Base-by-base conservation (phyloP, 92 coral and sea anemone species). In the Parazoanthus darwini region DNA sequence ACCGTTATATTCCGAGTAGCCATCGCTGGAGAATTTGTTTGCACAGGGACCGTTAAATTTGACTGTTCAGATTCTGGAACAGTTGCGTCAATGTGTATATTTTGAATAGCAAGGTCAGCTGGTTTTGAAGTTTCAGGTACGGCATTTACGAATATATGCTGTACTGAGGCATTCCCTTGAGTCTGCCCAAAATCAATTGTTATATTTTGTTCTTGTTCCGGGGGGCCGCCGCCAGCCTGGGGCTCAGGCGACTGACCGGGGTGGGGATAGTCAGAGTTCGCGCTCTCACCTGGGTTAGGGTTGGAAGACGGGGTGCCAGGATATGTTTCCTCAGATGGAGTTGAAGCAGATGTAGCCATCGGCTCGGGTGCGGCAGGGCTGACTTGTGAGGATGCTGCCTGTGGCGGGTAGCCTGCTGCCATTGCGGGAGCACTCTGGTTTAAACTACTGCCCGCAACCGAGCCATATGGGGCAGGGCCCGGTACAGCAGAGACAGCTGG, bases 241-340 rank as follows among this genome's bases (percentile, higher is more conserved):
- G 79, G 67, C 78, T 67, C 87, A 20, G n/a, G 66, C 46, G 67
- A 71, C 78, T 70, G 67, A 48, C 33, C 18, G 78, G 87, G 44
- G 46, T 84, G 35, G n/a, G 78, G 79, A 43, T 71, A 70, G 25
- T 43, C 25, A 44, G 65, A 48, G 71, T 84, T n/a, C n/a, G 68
- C 11, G 3, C 65, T 84, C 87, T 84, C 87, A 84, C 87, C 87
- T 84, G 78, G 87, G 43, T 84, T 84, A 13, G 54, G 23, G 23
- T 14, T 50, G 0, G 85, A 36, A 74, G 74, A 11, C 29, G 37
- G 50, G n/a, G 54, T 7, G 46, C 33, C 33, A 1, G 78, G 65
- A 35, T 4, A n/a, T 46, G 79, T 20, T 20, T 37, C 59, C 46
- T 38, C 58, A 71, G 87, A 46, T n/a, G 87, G 78, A 58, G 50